Evolutionary conservation across 2,888 invertebrate species (phyloP).

Genomic region (Bhutanitis thaidina): DNA sequence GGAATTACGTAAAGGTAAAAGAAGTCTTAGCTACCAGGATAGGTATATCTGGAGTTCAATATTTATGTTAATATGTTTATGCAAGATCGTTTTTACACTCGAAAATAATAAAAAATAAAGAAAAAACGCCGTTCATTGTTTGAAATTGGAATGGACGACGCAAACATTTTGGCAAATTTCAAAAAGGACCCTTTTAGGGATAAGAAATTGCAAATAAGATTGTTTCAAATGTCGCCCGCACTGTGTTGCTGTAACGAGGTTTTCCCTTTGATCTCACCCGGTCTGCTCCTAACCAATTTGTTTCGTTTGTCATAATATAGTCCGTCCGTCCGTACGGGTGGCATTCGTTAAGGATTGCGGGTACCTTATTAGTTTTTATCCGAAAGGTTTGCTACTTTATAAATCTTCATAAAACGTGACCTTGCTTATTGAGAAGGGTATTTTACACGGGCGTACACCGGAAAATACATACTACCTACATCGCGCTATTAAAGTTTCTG

Average conservation of each 20-base stretch:
- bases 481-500: too few species aligned
- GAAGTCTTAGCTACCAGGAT: too few species aligned
- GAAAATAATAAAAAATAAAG: background rate
- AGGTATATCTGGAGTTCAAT: too few species aligned
- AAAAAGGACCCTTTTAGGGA: slow-evolving; percentile 10
- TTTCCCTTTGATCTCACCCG: slow-evolving; percentile 17
- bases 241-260: slow-evolving; percentile 34
- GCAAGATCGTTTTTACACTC: too few species aligned
- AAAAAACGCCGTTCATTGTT: background rate
- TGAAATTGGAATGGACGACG: background rate
- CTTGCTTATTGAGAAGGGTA: too few species aligned
- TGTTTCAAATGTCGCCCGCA: slow-evolving; percentile 38
- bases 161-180: slow-evolving; percentile 1
- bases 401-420: too few species aligned
- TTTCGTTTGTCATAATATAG: slow-evolving; percentile 10
- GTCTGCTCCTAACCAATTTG: slow-evolving; percentile 9
- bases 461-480: too few species aligned
- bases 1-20: too few species aligned
- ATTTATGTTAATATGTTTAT: too few species aligned
- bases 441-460: too few species aligned
- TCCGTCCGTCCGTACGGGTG: background rate
- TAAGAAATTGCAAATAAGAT: slow-evolving; percentile 56
- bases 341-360: slow-evolving; percentile 8
- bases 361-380: slow-evolving; percentile 6
- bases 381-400: background rate